Conservation (phyloP, 2,888 invertebrate genomes). For the Athalia circularis region DNA sequence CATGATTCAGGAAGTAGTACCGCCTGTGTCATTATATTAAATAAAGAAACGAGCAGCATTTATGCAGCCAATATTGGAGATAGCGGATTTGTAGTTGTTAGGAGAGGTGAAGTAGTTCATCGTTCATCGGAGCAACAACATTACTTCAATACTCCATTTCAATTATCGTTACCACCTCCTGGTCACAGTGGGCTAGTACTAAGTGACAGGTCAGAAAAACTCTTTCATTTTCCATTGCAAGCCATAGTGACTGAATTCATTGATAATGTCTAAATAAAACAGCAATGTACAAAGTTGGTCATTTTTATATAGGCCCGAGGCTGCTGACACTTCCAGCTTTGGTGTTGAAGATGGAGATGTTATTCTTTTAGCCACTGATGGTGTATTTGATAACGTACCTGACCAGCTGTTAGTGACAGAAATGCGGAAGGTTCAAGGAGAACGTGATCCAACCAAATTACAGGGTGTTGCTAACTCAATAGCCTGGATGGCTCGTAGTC, state of each 20-base stretch:
- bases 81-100: slow-evolving; percentile 96
- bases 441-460: slow-evolving; percentile 83
- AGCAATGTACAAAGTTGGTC: slow-evolving; percentile 14
- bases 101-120: slow-evolving; percentile 90
- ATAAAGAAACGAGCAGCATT: slow-evolving; percentile 91
- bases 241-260: neutral
- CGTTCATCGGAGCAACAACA: slow-evolving; percentile 98
- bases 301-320: slow-evolving; percentile 83
- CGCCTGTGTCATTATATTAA: slow-evolving; percentile 96
- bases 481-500: slow-evolving; percentile 95
- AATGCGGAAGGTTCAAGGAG: slow-evolving; percentile 84
- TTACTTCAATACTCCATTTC: slow-evolving; percentile 99
- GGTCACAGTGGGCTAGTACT: slow-evolving; percentile 91
- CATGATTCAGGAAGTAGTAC: slow-evolving; percentile 91
- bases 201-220: slow-evolving; percentile 84
- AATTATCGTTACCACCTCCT: slow-evolving; percentile 95
- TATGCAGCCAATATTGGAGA: slow-evolving; percentile 99
- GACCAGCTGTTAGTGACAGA: slow-evolving; percentile 92
- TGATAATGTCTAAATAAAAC: too few relatives aligned
- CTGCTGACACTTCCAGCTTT: slow-evolving; percentile 92
- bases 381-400: slow-evolving; percentile 98
- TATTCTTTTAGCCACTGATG: slow-evolving; percentile 96
- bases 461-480: slow-evolving; percentile 96
- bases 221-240: slow-evolving; percentile 8
- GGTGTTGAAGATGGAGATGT: slow-evolving; percentile 94